Evolutionary conservation across 2,113 vertebrate species (phyloP).

Genomic region (Neoarius graeffei): DNA sequence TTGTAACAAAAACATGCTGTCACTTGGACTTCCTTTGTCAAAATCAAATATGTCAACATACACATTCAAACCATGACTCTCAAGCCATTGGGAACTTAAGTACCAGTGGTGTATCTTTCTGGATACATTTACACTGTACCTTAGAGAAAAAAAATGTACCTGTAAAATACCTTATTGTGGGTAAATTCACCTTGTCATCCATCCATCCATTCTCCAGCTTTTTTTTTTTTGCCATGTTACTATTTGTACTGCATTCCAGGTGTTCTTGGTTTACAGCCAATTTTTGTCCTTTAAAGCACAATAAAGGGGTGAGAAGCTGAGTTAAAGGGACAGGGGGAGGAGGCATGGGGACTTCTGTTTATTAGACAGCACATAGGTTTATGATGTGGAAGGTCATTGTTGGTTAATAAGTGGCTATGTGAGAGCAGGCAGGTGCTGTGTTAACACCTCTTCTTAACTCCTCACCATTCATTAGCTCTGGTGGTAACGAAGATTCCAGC

Average conservation of each 20-base stretch:
- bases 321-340: constrained; percentile 61
- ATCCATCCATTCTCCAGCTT: constrained; percentile 49
- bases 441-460: constrained; percentile 81
- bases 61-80: neutral
- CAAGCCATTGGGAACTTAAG: neutral
- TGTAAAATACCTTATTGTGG: neutral
- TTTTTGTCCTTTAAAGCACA: constrained; percentile 69
- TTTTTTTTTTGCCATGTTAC: constrained; percentile 56
- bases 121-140: neutral
- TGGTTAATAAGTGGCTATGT: constrained; percentile 82
- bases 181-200: constrained; percentile 14
- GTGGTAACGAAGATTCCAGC: constrained; percentile 77
- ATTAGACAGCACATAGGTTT: constrained; percentile 82
- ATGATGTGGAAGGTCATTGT: constrained; percentile 82
- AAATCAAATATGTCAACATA: neutral
- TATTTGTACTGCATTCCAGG: constrained; percentile 74
- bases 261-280: constrained; percentile 70
- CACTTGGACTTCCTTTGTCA: neutral
- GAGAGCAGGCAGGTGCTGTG: constrained; percentile 80
- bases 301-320: constrained; percentile 70
- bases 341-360: constrained; percentile 68
- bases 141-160: neutral
- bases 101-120: neutral
- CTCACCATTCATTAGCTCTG: constrained; percentile 73
- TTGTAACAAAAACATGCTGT: neutral